These are phyloP conservation scores for Hydractinia symbiolongicarpus DNA, from an alignment of 30 jellyfish, hydroid and myxozoan genomes.

Conservation along the genomic window DNA sequence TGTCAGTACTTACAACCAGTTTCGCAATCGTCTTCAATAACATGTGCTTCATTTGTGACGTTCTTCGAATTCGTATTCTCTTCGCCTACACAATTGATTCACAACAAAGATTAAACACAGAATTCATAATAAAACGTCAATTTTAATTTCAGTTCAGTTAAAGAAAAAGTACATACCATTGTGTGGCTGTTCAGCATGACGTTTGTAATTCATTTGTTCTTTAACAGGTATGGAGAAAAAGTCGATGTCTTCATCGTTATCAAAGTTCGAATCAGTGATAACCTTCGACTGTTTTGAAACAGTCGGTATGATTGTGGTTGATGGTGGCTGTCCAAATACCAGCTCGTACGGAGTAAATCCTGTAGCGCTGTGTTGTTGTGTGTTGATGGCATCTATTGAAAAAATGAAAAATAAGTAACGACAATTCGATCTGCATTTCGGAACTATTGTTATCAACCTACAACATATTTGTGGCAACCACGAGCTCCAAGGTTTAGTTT, in stretches of 20 bases:
- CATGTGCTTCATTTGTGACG: too few relatives aligned
- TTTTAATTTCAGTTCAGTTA: too few relatives aligned
- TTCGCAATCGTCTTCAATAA: too few relatives aligned
- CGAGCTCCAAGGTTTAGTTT: background rate
- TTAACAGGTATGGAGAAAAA: background rate
- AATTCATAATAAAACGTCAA: too few relatives aligned
- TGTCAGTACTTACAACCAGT: too few relatives aligned
- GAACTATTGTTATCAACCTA: background rate
- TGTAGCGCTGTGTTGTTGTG: background rate
- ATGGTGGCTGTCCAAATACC: background rate
- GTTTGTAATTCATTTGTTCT: too few relatives aligned
- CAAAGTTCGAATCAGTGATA: background rate
- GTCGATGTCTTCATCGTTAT: background rate
- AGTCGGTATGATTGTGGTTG: background rate
- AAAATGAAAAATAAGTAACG: too few relatives aligned
- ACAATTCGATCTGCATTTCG: background rate
- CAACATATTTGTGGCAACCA: conserved; percentile 4
- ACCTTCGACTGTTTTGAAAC: background rate
- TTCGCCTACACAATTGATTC: too few relatives aligned
- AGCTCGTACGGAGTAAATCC: background rate
- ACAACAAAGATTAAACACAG: too few relatives aligned
- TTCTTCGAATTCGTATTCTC: too few relatives aligned
- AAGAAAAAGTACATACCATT: too few relatives aligned
- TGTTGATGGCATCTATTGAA: background rate
- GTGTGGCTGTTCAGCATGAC: too few relatives aligned